Conservation (phyloP, 2,113 vertebrate species). For the Monarcha castaneiventris region DNA sequence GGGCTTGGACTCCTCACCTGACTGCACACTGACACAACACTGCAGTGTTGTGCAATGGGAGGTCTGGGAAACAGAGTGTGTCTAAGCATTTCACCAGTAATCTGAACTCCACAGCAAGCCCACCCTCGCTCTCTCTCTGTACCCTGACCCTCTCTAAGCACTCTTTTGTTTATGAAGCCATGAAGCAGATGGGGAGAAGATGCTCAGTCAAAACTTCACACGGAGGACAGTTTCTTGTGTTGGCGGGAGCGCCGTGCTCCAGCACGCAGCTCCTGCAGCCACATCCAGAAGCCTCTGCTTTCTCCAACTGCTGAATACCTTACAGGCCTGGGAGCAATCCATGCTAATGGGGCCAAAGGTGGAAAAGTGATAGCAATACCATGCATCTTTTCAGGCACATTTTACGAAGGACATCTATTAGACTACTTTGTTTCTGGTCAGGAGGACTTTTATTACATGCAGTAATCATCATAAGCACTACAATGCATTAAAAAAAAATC, state of each 20-base stretch:
- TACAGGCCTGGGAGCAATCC: background rate
- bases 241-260: accelerated
- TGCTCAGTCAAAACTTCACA: accelerated
- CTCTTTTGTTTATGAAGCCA: background rate
- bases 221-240: background rate
- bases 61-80: background rate
- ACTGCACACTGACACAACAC: background rate
- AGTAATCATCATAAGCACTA: background rate
- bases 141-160: background rate
- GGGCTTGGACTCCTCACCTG: background rate
- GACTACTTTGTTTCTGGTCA: background rate
- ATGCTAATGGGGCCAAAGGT: slow-evolving; percentile 5
- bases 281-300: background rate
- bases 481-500: background rate
- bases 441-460: background rate
- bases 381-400: background rate
- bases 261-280: background rate
- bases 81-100: background rate
- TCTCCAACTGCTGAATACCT: background rate
- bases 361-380: background rate
- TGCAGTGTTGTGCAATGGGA: background rate
- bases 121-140: background rate
- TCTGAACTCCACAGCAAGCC: background rate
- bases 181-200: background rate
- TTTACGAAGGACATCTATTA: background rate